These are phyloP conservation scores for Poicephalus meyeri DNA, from an alignment of 2,113 vertebrate genomes.

Conservation along the genomic window DNA sequence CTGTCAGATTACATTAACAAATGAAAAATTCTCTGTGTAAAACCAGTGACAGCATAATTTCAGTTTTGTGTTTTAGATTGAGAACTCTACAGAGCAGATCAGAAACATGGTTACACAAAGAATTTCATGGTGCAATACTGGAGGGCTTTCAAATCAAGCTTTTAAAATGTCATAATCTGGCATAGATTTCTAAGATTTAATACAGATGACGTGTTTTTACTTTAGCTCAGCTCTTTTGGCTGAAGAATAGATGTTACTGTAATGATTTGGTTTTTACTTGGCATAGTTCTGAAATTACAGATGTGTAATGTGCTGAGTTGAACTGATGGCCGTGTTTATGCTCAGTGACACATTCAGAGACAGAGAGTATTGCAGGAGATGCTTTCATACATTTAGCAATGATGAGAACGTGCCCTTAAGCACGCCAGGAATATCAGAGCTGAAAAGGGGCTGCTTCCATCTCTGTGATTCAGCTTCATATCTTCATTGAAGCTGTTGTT, in stretches of 20 bases:
- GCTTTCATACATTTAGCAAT: neutral
- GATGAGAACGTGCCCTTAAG: rapidly evolving
- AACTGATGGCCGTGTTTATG: neutral
- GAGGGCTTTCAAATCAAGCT: neutral
- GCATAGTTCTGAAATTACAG: neutral
- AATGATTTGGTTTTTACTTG: neutral
- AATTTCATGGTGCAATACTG: neutral
- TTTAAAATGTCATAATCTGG: neutral
- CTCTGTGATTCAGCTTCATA: neutral
- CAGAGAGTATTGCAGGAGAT: neutral
- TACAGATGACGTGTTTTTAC: neutral
- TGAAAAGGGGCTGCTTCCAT: neutral
- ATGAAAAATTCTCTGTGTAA: neutral
- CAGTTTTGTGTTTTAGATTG: neutral
- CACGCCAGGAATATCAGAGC: neutral
- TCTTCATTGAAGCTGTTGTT: neutral
- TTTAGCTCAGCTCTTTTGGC: neutral
- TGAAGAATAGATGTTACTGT: neutral
- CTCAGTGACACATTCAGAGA: neutral
- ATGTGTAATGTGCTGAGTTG: neutral
- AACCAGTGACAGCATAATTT: neutral
- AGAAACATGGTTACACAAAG: neutral
- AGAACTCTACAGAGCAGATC: neutral
- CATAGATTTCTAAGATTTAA: neutral
- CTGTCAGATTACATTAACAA: neutral